phyloP scores from a whole-genome alignment of 2,113 vertebrate genomes.

The Pterocles burchelli region DNA sequence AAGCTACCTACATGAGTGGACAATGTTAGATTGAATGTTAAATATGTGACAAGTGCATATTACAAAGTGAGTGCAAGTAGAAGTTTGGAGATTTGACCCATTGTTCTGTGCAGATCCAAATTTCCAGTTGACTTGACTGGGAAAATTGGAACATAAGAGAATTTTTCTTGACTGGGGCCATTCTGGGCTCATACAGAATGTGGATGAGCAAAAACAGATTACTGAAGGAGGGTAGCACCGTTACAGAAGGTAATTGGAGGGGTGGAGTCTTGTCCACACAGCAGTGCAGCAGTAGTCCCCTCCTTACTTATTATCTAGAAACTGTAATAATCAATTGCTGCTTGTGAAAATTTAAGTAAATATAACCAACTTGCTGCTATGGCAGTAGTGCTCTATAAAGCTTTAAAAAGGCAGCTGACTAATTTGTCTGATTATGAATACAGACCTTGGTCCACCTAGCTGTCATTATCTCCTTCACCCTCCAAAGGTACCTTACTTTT shows the following conservation, averaged over 20 bases:
- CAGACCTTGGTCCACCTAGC: not conserved
- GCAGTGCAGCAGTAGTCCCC: not conserved
- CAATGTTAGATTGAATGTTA: not conserved
- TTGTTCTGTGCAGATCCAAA: not conserved
- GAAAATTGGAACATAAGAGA: not conserved
- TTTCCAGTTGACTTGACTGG: not conserved
- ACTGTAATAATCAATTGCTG: not conserved
- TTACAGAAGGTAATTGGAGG: not conserved
- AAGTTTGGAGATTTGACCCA: not conserved
- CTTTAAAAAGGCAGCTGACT: not conserved
- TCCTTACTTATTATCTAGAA: not conserved
- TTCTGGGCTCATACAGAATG: not conserved
- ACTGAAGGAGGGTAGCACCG: not conserved
- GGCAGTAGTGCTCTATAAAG: not conserved
- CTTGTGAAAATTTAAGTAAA: not conserved
- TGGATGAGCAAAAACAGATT: not conserved
- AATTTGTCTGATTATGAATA: not conserved
- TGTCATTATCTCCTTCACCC: not conserved
- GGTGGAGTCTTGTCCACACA: not conserved
- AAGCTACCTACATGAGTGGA: not conserved
- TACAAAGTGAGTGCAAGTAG: not conserved
- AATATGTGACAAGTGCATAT: not conserved
- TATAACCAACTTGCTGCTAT: not conserved
- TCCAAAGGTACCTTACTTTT: not conserved
- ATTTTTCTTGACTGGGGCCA: not conserved